Evolutionary conservation across 2,113 vertebrate genomes (phyloP).

Genomic region (Heteronetta atricapilla): DNA sequence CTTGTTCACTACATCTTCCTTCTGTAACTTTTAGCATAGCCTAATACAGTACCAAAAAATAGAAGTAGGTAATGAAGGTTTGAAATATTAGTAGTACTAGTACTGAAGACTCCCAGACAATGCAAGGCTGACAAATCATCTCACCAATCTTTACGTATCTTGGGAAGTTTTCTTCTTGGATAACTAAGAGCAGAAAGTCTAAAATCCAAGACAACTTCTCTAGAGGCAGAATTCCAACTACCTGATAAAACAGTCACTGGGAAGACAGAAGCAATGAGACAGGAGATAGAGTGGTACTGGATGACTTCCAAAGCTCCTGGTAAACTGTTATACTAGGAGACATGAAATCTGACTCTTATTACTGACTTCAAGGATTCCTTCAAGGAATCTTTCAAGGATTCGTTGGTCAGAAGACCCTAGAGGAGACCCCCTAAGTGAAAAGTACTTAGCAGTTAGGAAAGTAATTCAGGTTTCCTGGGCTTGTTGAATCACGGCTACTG

Average conservation of each 20-base stretch:
- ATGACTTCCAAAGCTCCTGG: neutral
- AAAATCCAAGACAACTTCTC: neutral
- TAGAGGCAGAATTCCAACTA: neutral
- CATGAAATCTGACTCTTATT: neutral
- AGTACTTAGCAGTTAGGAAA: neutral
- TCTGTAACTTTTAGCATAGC: neutral
- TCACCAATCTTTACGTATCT: neutral
- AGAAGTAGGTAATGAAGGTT: neutral
- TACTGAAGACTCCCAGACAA: neutral
- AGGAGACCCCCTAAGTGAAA: neutral
- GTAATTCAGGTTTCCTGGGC: neutral
- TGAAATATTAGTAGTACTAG: neutral
- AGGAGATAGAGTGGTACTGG: neutral
- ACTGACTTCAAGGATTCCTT: neutral
- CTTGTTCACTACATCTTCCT: neutral
- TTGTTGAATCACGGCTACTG: neutral
- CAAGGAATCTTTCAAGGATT: neutral
- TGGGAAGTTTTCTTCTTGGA: neutral
- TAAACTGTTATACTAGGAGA: neutral
- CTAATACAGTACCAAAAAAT: neutral
- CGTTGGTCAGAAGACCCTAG: neutral
- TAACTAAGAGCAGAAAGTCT: neutral
- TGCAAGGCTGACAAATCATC: neutral
- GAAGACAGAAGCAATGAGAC: neutral
- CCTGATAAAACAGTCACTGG: neutral